phyloP scores from a whole-genome alignment of 2,888 invertebrate species.

The Gryllus longicercus region DNA sequence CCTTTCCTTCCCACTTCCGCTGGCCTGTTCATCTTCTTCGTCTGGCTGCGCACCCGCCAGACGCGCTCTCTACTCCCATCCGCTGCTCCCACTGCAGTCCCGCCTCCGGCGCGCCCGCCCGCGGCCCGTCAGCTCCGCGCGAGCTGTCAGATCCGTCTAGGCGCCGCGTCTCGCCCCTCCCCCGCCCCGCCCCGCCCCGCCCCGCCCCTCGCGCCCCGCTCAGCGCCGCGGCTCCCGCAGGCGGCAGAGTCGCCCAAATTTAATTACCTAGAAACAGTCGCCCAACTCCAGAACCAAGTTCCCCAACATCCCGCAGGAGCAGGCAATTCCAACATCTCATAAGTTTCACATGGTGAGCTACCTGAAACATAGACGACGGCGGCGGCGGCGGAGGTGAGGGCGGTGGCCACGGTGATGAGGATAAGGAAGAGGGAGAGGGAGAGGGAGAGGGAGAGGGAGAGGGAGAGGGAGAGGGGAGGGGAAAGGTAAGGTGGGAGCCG shows the following conservation, averaged over 20 bases:
- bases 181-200: neutral
- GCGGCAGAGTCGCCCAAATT: constrained; percentile 27
- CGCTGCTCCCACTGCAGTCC: too few species aligned
- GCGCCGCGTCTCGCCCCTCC: too few species aligned
- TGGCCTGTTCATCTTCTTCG: too few species aligned
- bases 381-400: neutral
- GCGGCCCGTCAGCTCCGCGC: too few species aligned
- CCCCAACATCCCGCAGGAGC: constrained; percentile 17
- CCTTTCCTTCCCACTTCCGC: too few species aligned
- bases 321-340: constrained; percentile 17
- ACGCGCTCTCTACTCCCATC: too few species aligned
- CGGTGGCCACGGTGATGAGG: too few species aligned
- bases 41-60: too few species aligned
- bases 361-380: neutral
- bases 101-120: too few species aligned
- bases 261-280: constrained; percentile 26
- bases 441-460: neutral
- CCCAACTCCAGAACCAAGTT: constrained; percentile 9
- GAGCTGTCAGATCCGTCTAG: too few species aligned
- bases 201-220: neutral
- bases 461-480: too few species aligned
- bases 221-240: neutral
- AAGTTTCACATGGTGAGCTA: neutral
- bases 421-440: neutral
- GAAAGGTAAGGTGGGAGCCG: too few species aligned